A percentile compares a stretch with the other conserved stretches of the same genome.
These are phyloP conservation scores for Ciona savignyi DNA, from an alignment of 23 tunicate genomes.

Conservation along the genomic window DNA sequence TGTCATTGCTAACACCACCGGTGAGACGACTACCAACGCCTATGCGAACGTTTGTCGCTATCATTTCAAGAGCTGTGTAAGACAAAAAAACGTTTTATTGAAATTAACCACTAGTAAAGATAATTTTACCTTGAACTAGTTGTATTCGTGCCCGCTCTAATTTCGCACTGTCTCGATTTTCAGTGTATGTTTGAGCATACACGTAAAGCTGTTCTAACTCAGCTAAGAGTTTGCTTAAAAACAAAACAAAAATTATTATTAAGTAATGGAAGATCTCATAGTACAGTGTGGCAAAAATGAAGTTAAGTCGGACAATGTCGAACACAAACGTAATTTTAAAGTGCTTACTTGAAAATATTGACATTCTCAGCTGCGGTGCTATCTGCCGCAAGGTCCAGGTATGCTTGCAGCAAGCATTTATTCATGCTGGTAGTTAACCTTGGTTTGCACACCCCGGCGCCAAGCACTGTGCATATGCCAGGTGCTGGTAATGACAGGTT, in stretches of 20 bases:
- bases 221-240: not conserved
- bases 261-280: too few species aligned
- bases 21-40: not conserved
- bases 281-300: too few species aligned
- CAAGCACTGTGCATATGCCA: constrained; percentile 4
- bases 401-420: constrained; percentile 8
- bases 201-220: not conserved
- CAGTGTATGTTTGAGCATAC: not conserved
- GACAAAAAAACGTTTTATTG: not conserved
- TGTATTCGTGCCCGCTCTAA: not conserved
- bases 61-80: not conserved
- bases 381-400: not conserved
- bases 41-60: not conserved
- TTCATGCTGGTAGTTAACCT: constrained; percentile 6
- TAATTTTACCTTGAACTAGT: not conserved
- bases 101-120: too few species aligned
- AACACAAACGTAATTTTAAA: not conserved
- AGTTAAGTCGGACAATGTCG: too few species aligned
- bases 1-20: not conserved
- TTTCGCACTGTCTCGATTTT: not conserved
- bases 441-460: not conserved
- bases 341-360: not conserved
- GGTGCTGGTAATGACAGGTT: not conserved
- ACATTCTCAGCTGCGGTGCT: not conserved
- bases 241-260: too few species aligned